These are phyloP conservation scores for Nyctereutes procyonoides DNA, from an alignment of 2,113 vertebrate genomes.

Conservation along the genomic window DNA sequence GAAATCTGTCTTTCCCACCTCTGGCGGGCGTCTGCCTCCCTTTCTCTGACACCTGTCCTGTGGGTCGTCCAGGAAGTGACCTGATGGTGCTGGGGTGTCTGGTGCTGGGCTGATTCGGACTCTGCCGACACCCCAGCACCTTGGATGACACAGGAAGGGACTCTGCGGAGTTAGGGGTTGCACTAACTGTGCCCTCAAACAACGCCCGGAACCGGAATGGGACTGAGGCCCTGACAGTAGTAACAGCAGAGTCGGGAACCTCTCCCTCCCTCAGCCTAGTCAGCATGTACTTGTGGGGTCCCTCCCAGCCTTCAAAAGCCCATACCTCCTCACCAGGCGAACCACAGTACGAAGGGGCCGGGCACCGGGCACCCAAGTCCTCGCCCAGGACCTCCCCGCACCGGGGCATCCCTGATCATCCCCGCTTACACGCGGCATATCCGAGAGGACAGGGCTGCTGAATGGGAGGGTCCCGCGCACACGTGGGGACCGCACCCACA, in stretches of 20 bases:
- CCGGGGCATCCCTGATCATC: neutral
- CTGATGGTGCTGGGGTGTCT: neutral
- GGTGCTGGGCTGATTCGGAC: neutral
- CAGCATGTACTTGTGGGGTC: too few species aligned
- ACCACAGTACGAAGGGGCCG: neutral
- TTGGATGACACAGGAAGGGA: neutral
- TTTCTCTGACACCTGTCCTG: neutral
- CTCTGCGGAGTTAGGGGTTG: neutral
- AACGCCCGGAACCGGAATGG: neutral
- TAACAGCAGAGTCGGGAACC: neutral
- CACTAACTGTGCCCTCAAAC: neutral
- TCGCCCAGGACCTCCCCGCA: neutral
- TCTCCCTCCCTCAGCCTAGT: neutral
- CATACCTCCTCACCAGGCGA: neutral
- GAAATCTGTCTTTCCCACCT: neutral
- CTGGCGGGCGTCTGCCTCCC: too few species aligned
- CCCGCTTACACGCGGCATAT: accelerated
- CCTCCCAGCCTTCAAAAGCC: neutral
- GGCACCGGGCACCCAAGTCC: neutral
- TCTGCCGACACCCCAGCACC: neutral
- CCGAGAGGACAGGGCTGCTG: neutral
- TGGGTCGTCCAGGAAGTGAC: neutral
- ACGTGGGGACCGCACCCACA: accelerated
- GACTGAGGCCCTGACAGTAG: too few species aligned
- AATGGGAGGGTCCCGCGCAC: accelerated